phyloP scores from a whole-genome alignment of 2,113 vertebrate species.

The Pygoscelis antarcticus region DNA sequence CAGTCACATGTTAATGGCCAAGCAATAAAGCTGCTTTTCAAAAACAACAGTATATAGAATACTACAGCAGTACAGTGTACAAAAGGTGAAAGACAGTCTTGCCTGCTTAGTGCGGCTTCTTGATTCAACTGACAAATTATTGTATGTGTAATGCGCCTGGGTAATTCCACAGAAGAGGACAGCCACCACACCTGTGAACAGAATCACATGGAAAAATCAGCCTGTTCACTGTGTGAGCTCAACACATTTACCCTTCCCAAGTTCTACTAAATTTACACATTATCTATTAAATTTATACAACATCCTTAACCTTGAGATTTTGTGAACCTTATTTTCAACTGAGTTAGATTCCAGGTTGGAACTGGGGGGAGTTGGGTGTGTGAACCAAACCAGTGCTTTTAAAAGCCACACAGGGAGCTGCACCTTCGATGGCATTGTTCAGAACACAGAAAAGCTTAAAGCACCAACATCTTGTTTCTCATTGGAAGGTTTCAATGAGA shows the following conservation, averaged over 20 bases:
- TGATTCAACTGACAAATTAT: conserved; percentile 92
- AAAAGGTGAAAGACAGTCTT: conserved; percentile 14
- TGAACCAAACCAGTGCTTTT: background rate
- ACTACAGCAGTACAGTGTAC: background rate
- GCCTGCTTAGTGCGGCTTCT: conserved; percentile 95
- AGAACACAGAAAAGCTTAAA: rapidly evolving
- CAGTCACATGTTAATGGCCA: background rate
- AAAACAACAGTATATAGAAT: background rate
- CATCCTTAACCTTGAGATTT: background rate
- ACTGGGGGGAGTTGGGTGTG: background rate
- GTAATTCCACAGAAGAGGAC: conserved; percentile 97
- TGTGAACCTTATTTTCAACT: background rate
- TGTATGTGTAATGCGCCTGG: conserved; percentile 95
- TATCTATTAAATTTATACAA: background rate
- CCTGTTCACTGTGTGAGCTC: background rate
- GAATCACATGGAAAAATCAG: background rate
- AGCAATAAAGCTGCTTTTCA: background rate
- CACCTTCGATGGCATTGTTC: background rate
- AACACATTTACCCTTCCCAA: background rate
- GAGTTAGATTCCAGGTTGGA: background rate
- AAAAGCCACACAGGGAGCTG: background rate
- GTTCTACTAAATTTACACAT: background rate
- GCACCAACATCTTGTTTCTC: background rate
- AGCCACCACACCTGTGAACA: conserved; percentile 87
- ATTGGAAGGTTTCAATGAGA: background rate